Base-by-base conservation (phyloP, 1,140 invertebrate genomes). In the Helicoverpa armigera region DNA sequence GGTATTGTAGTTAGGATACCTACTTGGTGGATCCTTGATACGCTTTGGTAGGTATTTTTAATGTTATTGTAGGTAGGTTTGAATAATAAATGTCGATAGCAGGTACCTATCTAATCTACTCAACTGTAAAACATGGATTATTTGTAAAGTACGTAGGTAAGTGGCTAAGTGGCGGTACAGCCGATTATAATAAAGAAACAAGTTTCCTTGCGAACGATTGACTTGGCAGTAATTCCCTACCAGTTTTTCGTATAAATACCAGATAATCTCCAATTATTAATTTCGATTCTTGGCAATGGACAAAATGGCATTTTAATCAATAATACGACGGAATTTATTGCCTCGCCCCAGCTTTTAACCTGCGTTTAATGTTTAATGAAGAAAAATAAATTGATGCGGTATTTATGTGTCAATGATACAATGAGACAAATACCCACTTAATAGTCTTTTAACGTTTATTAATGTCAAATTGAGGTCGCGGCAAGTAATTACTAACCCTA, bases 361-460 rank as follows among this genome's bases (percentile, higher is more conserved):
- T 70, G 50, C n/a, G 18, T 53, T 70, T 70, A 53, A 54, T 29
- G 53, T 29, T 50, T 29, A 53, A 70, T 70, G 63, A 67, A 67
- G 63, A 50, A 67, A 61, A 76, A 35, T 53, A 65, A 77, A 77
- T 65, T 65, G 51, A 54, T 77, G 48, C 31, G 31, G n/a, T 53
- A 77, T 65, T 65, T 65, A 77, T 65, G 60, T 53, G 60, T 77
- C 75, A 29, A 77, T 65, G 60, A 77, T 43, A 70, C 43, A 50
- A 67, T 67, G 67, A 70, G 48, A 54, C 67, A 54, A 70, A 70
- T 48, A 67, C 63, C 43, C 35, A 53, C 67, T 70, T 18, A 54
- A 23, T 12, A 51, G n/a, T 69, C 65, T 23, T 51, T 69, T 69
- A 70, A n/a, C 67, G 48, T 54, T 53, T 70, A 31, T 70, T 70